These are phyloP conservation scores for Lasioglossum oenotherae DNA, from an alignment of 2,888 invertebrate species.

Conservation along the genomic window DNA sequence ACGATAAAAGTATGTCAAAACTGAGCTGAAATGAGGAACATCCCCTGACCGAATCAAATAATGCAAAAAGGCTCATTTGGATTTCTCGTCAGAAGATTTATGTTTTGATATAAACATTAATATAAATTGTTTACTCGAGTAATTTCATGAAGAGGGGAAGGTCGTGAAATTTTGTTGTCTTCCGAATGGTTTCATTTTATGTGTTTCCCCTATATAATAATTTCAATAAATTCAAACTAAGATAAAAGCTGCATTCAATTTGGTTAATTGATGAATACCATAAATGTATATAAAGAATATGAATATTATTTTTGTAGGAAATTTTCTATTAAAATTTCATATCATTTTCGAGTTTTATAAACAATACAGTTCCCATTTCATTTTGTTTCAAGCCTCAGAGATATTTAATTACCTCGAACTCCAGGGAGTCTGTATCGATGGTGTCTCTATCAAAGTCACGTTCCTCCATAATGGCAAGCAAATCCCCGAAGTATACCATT, in stretches of 20 bases:
- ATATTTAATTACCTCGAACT: slow-evolving; percentile 78
- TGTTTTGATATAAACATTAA: too few species aligned
- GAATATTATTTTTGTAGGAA: too few species aligned
- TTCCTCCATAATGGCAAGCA: slow-evolving; percentile 79
- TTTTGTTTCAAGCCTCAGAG: background rate
- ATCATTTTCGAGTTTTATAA: background rate
- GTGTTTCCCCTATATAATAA: background rate
- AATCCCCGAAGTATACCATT: slow-evolving; percentile 74
- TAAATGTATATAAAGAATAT: background rate
- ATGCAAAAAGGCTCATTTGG: background rate
- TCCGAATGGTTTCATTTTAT: background rate
- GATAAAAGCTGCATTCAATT: background rate
- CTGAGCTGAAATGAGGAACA: background rate
- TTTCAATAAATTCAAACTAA: background rate
- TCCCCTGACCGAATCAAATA: background rate
- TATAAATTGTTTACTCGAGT: background rate
- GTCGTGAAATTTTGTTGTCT: background rate
- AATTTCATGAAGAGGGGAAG: background rate
- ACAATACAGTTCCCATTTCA: background rate
- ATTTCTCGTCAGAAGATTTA: background rate
- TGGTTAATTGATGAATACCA: background rate
- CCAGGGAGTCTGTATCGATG: slow-evolving; percentile 82
- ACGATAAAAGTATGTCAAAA: background rate
- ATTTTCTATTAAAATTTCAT: background rate
- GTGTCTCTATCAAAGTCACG: slow-evolving; percentile 76